Base-by-base conservation (phyloP, 2,888 invertebrate genomes). In the Mystacides longicornis region DNA sequence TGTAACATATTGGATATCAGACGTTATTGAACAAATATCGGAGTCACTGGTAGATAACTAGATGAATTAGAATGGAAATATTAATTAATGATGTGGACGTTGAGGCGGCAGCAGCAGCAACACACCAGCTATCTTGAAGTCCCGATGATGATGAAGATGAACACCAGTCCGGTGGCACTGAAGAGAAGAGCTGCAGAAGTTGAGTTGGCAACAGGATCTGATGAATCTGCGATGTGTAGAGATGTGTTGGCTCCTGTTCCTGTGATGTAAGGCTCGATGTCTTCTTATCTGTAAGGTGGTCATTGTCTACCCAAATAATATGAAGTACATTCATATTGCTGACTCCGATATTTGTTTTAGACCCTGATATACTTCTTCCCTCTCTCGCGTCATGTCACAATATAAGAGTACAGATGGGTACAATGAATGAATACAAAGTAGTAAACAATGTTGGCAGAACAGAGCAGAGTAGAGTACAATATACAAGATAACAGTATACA, bases 291-390 rank as follows among this genome's bases (percentile, higher is more conserved):
- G 60, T 48, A 60, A 60, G 60, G 60, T 60, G 58, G 58, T 57
- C 55, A 54, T 60, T 56, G 37, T 55, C 58, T 49, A 59, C 56
- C 60, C 60, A 54, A 58, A 52, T 60, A 53, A 60, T 56, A 52
- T 27, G 27, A 49, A 60, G 59, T 51, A 55, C 56, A 46, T 43
- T 43, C 16, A 21, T 16, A 46, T 46, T 18, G 52, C 51, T 51
- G 58, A 51, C 58, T 55, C 60, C 60, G 55, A 59, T 56, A 59
- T 53, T 50, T 45, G 52, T 56, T 54, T n/a, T 22, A 43, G n/a
- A 49, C 42, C 9, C 20, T 23, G 27, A 48, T 48, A 37, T 14
- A 37, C 37, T n/a, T 37, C 5, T 27, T 5, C 27, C 37, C 37
- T n/a, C 14, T n/a, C 16, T n/a, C 3, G 16, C 14, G 27, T 7